These are phyloP conservation scores for Gymnodraco acuticeps DNA, from an alignment of 2,797 vertebrate species.

Conservation along the genomic window DNA sequence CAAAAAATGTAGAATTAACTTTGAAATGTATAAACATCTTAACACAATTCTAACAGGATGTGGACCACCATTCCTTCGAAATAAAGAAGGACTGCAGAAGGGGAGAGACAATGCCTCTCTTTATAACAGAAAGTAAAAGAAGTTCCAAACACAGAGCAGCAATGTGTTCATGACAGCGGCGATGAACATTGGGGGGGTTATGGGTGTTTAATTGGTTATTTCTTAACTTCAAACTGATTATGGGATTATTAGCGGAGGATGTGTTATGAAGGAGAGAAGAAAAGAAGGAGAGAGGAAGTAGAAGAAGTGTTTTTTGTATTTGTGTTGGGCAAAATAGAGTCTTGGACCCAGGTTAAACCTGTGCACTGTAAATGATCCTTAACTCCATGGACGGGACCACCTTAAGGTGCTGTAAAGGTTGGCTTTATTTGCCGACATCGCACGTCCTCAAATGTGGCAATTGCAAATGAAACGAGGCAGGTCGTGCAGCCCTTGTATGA, in stretches of 20 bases:
- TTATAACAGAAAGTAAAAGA: no score
- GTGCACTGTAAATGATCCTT: not conserved
- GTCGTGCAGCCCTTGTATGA: no score
- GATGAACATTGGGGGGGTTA: not conserved
- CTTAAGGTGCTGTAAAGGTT: not conserved
- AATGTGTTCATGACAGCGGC: not conserved
- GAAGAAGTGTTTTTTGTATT: not conserved
- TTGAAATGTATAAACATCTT: no score
- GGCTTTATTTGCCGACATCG: no score
- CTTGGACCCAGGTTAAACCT: not conserved
- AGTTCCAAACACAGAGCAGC: not conserved
- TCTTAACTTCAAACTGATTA: constrained; percentile 17
- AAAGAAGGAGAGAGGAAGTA: not conserved
- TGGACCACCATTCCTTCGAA: no score
- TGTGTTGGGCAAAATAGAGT: not conserved
- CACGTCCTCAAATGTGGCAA: no score
- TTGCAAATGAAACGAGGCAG: no score
- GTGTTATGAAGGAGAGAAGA: constrained; percentile 7
- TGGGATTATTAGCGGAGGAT: constrained; percentile 11
- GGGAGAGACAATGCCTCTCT: no score
- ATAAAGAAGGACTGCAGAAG: no score
- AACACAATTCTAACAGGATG: no score
- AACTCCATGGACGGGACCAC: not conserved
- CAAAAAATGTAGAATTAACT: no score
- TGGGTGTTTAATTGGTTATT: not conserved